Evolutionary conservation across 1,140 invertebrate genomes (phyloP), one percentile per base, ranked within the genome.

Genomic region (Drosophila burlai): DNA sequence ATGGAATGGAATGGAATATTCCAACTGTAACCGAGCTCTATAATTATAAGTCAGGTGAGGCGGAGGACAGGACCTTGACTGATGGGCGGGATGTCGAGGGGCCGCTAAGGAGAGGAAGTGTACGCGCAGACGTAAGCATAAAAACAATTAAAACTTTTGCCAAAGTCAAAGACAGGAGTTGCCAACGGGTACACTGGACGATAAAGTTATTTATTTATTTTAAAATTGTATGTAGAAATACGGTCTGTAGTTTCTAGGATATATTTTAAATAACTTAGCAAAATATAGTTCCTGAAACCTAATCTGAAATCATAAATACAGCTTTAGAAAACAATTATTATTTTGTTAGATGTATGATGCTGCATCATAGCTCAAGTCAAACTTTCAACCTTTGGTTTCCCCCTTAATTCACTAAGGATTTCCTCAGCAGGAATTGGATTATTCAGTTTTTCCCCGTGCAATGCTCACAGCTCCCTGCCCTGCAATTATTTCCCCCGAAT

Each of bases 101-200:
- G n/a, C 18, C 24, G 36, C 21, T n/a, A 4, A 6, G 29, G 15
- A 31, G 15, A 31, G 40, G 50, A 62, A 62, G 46, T 78, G 82
- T 58, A 78, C 69, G 61, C 68, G 79, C 52, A 76, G 58, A 82
- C 60, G 60, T 79, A 67, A 80, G 76, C 67, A 87, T 24, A 74
- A 87, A 63, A 81, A 81, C 84, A 87, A 87, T 87, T 87, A 90
- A 89, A 89, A 85, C 81, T 89, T 89, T 90, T 57, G 46, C 67
- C 50, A 81, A 80, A 76, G 69, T 72, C 63, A 72, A 66, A 73
- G 47, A 11, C 43, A 62, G 26, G 21, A 54, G 49, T 67, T 42
- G 43, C 16, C 42, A 58, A 45, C 9, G n/a, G n/a, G 0, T 29
- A 7, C 65, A 65, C 43, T 24, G 11, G 15, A 1, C 1, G 13